Base-by-base conservation (phyloP, 2,888 invertebrate genomes). In the Dynastes tityus region DNA sequence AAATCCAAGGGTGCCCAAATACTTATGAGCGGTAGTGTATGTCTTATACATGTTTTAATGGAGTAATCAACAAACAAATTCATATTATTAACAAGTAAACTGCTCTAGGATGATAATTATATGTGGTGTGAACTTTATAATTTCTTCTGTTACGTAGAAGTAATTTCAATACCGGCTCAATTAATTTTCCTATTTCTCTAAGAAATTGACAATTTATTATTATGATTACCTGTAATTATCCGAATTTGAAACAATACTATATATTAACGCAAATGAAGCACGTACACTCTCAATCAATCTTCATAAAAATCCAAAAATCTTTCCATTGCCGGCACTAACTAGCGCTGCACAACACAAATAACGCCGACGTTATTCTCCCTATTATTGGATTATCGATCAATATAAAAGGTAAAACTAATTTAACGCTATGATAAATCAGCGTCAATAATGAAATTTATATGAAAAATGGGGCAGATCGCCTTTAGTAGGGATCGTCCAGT, bases 401-500 rank as follows among this genome's bases (percentile, higher is more conserved):
- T 78, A 64, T 70, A 78, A 73, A 67, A 65, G 71, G 77, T 51
- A 77, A 71, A 78, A 73, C 73, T 78, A 73, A 78, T 78, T 78
- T 78, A 64, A 73, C 78, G 63, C 71, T 61, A 63, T 78, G 78
- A 78, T 78, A 78, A 78, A 78, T 78, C 78, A 73, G 78, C 63
- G 73, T 71, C 73, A 73, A 73, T 78, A 78, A 78, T 78, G 73
- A 73, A 78, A 78, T 78, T 78, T 65, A 65, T 78, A 78, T 73
- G 78, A 78, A 73, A 78, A 70, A 73, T 78, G 70, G 78, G n/a
- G 32, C 64, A 73, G 37, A 61, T 49, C 64, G 40, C 29, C 58
- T 78, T 58, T 70, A 63, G 68, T 49, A 27, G 49, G 51, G 29
- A 70, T 29, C 29, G 13, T 53, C 29, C 70, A 61, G 78, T 78